phyloP scores from a whole-genome alignment of 2,797 vertebrate genomes.

The Glyptemys insculpta region DNA sequence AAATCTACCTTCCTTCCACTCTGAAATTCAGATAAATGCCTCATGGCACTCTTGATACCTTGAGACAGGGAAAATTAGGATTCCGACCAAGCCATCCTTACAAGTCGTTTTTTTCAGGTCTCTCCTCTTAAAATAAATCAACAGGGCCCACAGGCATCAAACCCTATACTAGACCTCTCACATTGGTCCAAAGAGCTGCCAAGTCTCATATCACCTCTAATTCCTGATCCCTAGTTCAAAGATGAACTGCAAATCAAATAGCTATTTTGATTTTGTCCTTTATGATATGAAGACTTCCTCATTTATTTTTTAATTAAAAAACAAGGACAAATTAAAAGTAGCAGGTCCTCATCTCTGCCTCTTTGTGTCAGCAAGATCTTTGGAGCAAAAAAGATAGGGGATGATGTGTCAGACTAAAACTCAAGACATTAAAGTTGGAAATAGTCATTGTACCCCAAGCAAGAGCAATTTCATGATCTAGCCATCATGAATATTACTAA shows the following conservation, averaged over 20 bases:
- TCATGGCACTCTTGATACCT: neutral
- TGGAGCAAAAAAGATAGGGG: neutral
- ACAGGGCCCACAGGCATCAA: neutral
- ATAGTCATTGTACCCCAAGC: accelerated
- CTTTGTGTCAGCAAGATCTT: neutral
- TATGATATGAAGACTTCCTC: accelerated
- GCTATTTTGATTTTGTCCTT: neutral
- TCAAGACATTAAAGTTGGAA: neutral
- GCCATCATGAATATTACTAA: neutral
- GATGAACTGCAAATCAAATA: neutral
- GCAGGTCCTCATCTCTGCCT: neutral
- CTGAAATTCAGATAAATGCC: neutral
- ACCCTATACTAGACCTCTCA: accelerated
- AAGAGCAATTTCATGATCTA: neutral
- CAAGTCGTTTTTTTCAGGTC: neutral
- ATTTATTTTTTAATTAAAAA: neutral
- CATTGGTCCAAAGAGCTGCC: neutral
- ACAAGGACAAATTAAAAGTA: neutral
- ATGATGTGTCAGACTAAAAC: accelerated
- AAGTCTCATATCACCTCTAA: neutral
- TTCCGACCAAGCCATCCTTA: neutral
- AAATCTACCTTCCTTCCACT: neutral
- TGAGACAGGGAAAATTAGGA: neutral
- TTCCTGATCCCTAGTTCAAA: neutral
- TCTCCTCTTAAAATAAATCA: neutral